Evolutionary conservation across 2,113 vertebrate genomes (phyloP), one percentile per base, ranked within the genome.

Genomic region (Syngnathus scovelli): DNA sequence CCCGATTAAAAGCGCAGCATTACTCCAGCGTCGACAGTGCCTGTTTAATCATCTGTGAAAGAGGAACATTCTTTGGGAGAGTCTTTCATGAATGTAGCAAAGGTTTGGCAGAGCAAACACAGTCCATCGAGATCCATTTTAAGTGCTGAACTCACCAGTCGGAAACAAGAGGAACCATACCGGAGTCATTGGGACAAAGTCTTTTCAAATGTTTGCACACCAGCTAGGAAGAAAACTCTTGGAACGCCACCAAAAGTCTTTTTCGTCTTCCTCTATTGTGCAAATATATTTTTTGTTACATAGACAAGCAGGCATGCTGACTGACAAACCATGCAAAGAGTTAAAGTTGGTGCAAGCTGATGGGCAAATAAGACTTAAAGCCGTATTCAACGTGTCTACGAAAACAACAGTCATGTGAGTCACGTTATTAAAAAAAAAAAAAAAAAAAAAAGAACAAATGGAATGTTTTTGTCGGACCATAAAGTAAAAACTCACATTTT

Each of bases 261-360:
- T 85, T 81, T 86, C 81, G 86, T 85, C 69, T 88, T 81, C 83
- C 80, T 88, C 85, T 85, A 64, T 83, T 90, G 86, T 89, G 86
- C 87, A 90, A 90, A 89, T 88, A 86, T 83, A 87, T 79, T 80
- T 82, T 75, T 82, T 83, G 75, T 87, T 88, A 90, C 83, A 85
- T 74, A 88, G 86, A 87, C 88, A 86, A 87, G 83, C 85, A 87
- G 81, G 88, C 88, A 90, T 90, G 88, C 88, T 81, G 85, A 89
- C 87, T 87, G 82, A 89, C 86, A 87, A 89, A 87, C 87, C 88
- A 90, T 90, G 88, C 88, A 90, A 81, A 88, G 80, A 87, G 85
- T 85, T 87, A 76, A 87, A 86, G 81, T 87, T 83, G 83, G 78
- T 66, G 79, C 85, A 70, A 87, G 84, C 83, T 83, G 77, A 85